Base-by-base conservation (phyloP, 2,888 invertebrate species). In the Drosophila crucigera region DNA sequence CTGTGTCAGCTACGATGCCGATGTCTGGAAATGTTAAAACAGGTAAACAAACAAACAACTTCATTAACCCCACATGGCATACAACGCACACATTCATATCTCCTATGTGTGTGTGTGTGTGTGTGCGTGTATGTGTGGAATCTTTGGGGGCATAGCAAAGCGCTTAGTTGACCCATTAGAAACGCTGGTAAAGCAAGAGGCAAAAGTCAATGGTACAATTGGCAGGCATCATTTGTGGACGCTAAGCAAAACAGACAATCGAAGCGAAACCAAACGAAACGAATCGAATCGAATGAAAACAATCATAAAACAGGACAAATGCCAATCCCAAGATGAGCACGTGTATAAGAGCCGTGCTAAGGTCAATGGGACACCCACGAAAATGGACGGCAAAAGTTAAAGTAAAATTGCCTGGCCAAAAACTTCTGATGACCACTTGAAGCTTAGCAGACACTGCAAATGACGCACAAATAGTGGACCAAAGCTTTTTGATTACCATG, bases 41-140 rank as follows among this genome's bases (percentile, higher is more conserved):
- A 79, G 74, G 72, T 78, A 82, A 82, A 78, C 84, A 83, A 84
- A 83, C 78, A 81, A 85, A 90, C 82, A 90, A 86, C 86, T 91
- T 86, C 80, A 90, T 86, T 89, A 84, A 84, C 84, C 89, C 83
- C 78, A 72, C 58, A 80, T 80, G 86, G 84, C 80, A 80, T 76
- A 73, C 68, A 70, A 52, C 53, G 58, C 68, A 76, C n/a, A 35
- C 11, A 43, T 25, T 63, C 14, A 74, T 63, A 71, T 71, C 59
- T 70, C 58, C 66, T 59, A 63, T 68, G 61, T 60, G 54, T 59
- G 68, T 25, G 7, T 43, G 30, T 30, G 4, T 28, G 4, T 59
- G 50, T 60, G 41, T 49, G 47, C 59, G 28, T 59, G 53, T 70
- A 30, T 68, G 67, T 50, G 62, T 72, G 19, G 52, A 56, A 52